A percentile compares a stretch with the other conserved stretches of the same genome.
phyloP scores from a whole-genome alignment of 2,888 invertebrate species.

The Ischnus inquisitorius region DNA sequence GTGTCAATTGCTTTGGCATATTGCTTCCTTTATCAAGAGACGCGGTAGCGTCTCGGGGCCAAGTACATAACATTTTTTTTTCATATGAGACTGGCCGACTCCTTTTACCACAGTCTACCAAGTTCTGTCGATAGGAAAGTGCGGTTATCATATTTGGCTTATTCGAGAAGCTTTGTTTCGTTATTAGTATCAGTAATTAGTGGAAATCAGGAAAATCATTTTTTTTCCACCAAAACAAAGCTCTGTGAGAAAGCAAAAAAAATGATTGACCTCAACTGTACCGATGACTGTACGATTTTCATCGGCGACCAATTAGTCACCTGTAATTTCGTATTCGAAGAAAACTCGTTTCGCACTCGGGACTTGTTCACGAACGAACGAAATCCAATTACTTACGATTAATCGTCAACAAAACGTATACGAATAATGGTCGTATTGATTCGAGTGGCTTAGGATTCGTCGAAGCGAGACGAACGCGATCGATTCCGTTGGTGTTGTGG shows the following conservation, averaged over 20 bases:
- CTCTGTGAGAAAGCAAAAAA: not conserved
- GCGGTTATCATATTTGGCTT: too few relatives aligned
- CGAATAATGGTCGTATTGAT: constrained; percentile 51
- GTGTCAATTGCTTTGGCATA: too few relatives aligned
- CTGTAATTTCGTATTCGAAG: not conserved
- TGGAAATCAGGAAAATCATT: too few relatives aligned
- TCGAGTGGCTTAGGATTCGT: constrained; percentile 31
- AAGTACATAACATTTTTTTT: too few relatives aligned
- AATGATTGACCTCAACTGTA: not conserved
- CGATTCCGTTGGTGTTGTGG: constrained; percentile 47
- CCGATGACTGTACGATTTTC: not conserved
- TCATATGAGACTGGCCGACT: too few relatives aligned
- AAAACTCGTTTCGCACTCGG: constrained; percentile 13
- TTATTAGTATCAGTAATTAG: too few relatives aligned
- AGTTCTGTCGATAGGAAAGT: too few relatives aligned
- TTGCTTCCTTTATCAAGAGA: too few relatives aligned
- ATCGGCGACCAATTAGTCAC: not conserved
- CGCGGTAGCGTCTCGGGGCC: too few relatives aligned
- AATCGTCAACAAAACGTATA: constrained; percentile 46
- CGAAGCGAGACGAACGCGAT: constrained; percentile 55
- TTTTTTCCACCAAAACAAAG: too few relatives aligned
- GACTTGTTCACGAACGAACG: constrained; percentile 29
- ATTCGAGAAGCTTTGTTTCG: too few relatives aligned
- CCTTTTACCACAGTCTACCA: too few relatives aligned
- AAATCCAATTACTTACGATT: constrained; percentile 58